Evolutionary conservation across 1,140 invertebrate species (phyloP).

Genomic region (Zaprionus gabonicus): DNA sequence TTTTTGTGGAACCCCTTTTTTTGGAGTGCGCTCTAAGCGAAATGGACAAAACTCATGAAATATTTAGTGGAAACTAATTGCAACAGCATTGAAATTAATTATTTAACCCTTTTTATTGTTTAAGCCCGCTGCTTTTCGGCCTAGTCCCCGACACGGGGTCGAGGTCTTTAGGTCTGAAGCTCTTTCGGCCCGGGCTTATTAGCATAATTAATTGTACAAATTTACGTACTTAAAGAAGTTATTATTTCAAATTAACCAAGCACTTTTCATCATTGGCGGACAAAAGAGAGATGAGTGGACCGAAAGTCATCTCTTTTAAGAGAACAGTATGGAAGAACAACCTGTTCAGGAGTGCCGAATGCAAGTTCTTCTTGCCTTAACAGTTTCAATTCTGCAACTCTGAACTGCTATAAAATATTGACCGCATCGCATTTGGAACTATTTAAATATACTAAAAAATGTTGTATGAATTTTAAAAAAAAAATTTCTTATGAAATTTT

Average conservation of each 20-base stretch:
- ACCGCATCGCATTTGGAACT: too few species aligned
- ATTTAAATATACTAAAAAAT: too few species aligned
- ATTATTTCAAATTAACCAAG: slow-evolving; percentile 80
- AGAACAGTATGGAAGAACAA: neutral
- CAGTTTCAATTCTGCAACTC: too few species aligned
- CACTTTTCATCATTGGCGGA: slow-evolving; percentile 57
- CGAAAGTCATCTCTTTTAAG: neutral
- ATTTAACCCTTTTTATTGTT: slow-evolving; percentile 83
- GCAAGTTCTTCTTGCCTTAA: too few species aligned
- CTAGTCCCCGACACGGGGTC: slow-evolving; percentile 1
- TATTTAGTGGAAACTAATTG: slow-evolving; percentile 83
- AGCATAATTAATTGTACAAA: slow-evolving; percentile 84
- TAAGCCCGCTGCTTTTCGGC: slow-evolving; percentile 68
- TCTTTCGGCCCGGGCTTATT: slow-evolving; percentile 63
- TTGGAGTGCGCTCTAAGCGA: slow-evolving; percentile 31
- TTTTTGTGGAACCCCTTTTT: slow-evolving; percentile 26
- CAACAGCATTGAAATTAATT: slow-evolving; percentile 82
- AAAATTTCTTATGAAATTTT: too few species aligned
- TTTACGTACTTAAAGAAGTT: slow-evolving; percentile 82
- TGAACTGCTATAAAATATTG: too few species aligned
- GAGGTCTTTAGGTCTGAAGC: slow-evolving; percentile 11
- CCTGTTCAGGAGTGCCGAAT: too few species aligned
- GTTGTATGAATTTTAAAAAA: too few species aligned
- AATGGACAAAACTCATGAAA: slow-evolving; percentile 70
- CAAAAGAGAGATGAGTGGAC: neutral